These are phyloP conservation scores for Colistium nudipinnis DNA, from an alignment of 2,113 vertebrate genomes.

Conservation along the genomic window DNA sequence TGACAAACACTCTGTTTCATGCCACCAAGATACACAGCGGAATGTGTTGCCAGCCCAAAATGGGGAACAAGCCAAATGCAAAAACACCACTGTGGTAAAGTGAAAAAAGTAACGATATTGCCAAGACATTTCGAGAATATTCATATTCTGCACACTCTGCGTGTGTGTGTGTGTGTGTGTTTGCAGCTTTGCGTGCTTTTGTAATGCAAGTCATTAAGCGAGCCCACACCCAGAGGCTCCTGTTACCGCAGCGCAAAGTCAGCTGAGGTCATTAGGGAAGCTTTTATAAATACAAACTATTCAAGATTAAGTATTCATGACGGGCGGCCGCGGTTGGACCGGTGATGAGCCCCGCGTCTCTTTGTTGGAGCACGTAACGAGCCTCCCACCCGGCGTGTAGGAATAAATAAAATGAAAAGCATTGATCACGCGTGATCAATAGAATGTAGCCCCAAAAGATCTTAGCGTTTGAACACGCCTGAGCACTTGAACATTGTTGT, in stretches of 20 bases:
- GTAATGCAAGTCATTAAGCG: background rate
- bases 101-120: no score
- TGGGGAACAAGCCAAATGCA: no score
- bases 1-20: background rate
- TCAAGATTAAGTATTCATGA: conserved; percentile 66
- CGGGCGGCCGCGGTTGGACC: conserved; percentile 12
- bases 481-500: conserved; percentile 55
- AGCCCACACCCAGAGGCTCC: conserved; percentile 23
- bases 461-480: conserved; percentile 48
- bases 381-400: conserved; percentile 38
- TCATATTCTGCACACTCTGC: no score
- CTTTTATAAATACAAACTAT: conserved; percentile 66
- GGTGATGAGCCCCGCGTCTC: conserved; percentile 51
- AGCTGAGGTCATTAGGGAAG: conserved; percentile 59
- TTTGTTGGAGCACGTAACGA: conserved; percentile 61
- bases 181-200: no score
- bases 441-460: conserved; percentile 33
- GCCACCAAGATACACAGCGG: background rate
- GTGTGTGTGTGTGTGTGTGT: no score
- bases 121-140: no score
- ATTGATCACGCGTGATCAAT: conserved; percentile 68
- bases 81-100: no score
- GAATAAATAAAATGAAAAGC: conserved; percentile 53
- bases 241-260: conserved; percentile 48
- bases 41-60: background rate